Conservation (phyloP, 1,140 invertebrate genomes). For the Artemia franciscana region DNA sequence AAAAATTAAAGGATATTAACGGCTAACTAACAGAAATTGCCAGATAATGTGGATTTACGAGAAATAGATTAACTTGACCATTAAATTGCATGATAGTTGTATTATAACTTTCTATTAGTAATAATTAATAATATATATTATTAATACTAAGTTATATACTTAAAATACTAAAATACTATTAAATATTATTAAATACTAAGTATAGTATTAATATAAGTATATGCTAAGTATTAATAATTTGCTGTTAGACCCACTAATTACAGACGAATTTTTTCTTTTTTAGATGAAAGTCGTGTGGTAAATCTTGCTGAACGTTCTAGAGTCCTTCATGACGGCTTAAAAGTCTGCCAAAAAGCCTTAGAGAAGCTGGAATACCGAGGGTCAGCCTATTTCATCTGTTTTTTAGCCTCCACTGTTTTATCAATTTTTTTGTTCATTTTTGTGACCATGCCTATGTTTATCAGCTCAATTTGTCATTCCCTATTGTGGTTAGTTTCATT, state of each 20-base stretch:
- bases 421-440: constrained; percentile 5
- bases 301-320: not conserved
- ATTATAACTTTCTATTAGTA: too few relatives aligned
- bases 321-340: constrained; percentile 9
- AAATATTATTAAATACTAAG: too few relatives aligned
- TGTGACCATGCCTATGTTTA: constrained; percentile 5
- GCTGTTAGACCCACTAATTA: constrained; percentile 4
- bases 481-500: constrained; percentile 23
- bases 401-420: constrained; percentile 4
- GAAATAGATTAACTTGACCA: too few relatives aligned
- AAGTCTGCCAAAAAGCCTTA: constrained; percentile 10
- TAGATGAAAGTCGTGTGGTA: not conserved
- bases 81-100: too few relatives aligned
- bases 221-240: constrained; percentile 8
- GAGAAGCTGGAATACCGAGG: constrained; percentile 5
- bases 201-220: too few relatives aligned
- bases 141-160: too few relatives aligned
- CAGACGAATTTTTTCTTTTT: not conserved
- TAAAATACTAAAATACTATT: too few relatives aligned
- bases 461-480: constrained; percentile 23
- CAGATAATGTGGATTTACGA: too few relatives aligned
- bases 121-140: too few relatives aligned
- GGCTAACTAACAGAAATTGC: too few relatives aligned
- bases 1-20: too few relatives aligned
- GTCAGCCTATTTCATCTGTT: constrained; percentile 8